phyloP scores from a whole-genome alignment of 2,888 invertebrate species.

The Xiphydria camelus region DNA sequence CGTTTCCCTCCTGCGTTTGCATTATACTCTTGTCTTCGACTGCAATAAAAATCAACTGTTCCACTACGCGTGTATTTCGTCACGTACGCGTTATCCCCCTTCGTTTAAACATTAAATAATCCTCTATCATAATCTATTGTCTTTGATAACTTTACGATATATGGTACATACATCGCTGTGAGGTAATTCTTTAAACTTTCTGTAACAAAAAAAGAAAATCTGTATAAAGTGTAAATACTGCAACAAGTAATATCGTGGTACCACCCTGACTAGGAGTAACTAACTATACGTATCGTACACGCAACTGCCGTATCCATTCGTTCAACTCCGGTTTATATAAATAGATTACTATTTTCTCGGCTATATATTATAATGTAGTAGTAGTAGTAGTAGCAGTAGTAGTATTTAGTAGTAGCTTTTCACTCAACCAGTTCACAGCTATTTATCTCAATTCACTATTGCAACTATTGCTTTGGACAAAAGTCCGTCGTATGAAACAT shows the following conservation, averaged over 20 bases:
- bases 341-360: neutral
- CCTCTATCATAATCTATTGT: constrained; percentile 50
- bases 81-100: constrained; percentile 6
- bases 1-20: too few species aligned
- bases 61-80: constrained; percentile 19
- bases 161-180: constrained; percentile 53
- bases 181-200: constrained; percentile 44
- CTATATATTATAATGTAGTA: neutral
- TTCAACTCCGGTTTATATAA: constrained; percentile 19
- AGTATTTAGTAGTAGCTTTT: constrained; percentile 5
- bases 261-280: constrained; percentile 55
- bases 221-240: constrained; percentile 53
- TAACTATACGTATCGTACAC: constrained; percentile 4
- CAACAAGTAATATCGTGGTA: constrained; percentile 55
- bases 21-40: too few species aligned
- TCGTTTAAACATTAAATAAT: constrained; percentile 51
- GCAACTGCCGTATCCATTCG: constrained; percentile 1
- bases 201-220: constrained; percentile 40
- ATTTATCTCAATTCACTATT: constrained; percentile 27
- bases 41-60: too few species aligned
- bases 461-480: constrained; percentile 54
- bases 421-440: constrained; percentile 2
- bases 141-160: constrained; percentile 50
- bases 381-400: too few species aligned
- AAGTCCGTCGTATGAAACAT: constrained; percentile 51